phyloP scores from a whole-genome alignment of 2,113 vertebrate genomes.

The Columbina picui region DNA sequence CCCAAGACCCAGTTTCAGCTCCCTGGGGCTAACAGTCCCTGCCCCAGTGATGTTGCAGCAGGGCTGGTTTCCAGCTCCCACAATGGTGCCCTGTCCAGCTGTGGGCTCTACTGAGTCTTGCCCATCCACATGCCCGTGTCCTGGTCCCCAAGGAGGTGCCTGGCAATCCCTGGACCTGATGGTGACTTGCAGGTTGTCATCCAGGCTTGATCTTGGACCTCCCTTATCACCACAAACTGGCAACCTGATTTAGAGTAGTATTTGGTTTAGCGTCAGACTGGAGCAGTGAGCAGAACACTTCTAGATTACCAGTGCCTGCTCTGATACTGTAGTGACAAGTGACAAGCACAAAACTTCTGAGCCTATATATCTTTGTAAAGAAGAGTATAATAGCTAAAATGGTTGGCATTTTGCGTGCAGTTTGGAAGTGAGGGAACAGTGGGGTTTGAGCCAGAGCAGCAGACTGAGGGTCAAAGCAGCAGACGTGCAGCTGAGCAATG shows the following conservation, averaged over 20 bases:
- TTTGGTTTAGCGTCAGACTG: not conserved
- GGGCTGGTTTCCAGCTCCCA: not conserved
- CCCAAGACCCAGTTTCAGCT: not conserved
- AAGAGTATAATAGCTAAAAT: too few species aligned
- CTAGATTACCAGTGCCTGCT: not conserved
- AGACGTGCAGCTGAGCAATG: accelerated
- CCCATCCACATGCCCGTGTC: too few species aligned
- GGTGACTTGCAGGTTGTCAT: not conserved
- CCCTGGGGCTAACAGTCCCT: not conserved
- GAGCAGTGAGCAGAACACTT: not conserved
- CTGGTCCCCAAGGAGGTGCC: not conserved
- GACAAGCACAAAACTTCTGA: not conserved
- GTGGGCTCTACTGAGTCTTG: accelerated
- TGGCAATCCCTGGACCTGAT: not conserved
- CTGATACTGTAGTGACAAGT: not conserved
- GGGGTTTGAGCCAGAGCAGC: not conserved
- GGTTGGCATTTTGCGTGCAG: not conserved
- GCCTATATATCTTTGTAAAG: not conserved
- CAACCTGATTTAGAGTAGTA: not conserved
- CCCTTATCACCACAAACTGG: not conserved
- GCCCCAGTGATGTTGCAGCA: not conserved
- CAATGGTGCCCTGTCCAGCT: not conserved
- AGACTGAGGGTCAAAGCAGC: not conserved
- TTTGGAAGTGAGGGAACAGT: not conserved
- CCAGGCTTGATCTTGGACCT: not conserved